Evolutionary conservation across 2,113 vertebrate species (phyloP), one percentile per base, ranked within the genome.

Genomic region (Hemicordylus capensis): DNA sequence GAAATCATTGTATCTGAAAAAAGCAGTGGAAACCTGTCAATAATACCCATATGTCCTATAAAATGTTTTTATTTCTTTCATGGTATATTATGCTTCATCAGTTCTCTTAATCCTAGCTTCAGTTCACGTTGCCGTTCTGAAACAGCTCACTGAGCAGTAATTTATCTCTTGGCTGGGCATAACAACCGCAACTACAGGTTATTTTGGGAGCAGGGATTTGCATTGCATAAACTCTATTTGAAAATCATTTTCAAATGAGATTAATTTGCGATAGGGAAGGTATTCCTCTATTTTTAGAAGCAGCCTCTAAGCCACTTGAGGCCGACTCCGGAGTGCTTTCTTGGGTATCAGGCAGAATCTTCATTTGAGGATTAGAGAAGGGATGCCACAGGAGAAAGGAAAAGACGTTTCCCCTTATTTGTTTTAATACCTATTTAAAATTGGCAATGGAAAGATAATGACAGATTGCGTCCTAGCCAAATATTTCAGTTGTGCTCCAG

Each of bases 11-110:
- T 90, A 91, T 89, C 58, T 77, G 84, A 85, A 92, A n/a, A 93
- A 89, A n/a, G 59, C 92, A 92, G 89, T 78, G 87, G 87, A 89
- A 92, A 89, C 66, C 87, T 95, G 91, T 92, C 91, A 94, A 87
- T 95, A 94, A 91, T 87, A 86, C 86, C 87, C 89, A 61, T 76
- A 80, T 89, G 91, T 84, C 87, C 90, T 88, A 90, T 93, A 87
- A 94, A 94, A 93, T 89, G 84, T 95, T 95, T 96, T 94, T 78
- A 89, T 93, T 94, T 90, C 92, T 93, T 95, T 94, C 88, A 94
- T 73, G 92, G 88, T 92, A 34, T 6, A 81, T 86, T 92, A 91
- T 87, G 91, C 91, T 95, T 94, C 93, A 93, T 87, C 88, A 85
- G 85, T 91, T 88, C 87, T 58, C 90, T 90, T 95, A 94, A 94